Evolutionary conservation across 2,113 vertebrate genomes (phyloP), one percentile per base, ranked within the genome.

Genomic region (Crotalus helleri): DNA sequence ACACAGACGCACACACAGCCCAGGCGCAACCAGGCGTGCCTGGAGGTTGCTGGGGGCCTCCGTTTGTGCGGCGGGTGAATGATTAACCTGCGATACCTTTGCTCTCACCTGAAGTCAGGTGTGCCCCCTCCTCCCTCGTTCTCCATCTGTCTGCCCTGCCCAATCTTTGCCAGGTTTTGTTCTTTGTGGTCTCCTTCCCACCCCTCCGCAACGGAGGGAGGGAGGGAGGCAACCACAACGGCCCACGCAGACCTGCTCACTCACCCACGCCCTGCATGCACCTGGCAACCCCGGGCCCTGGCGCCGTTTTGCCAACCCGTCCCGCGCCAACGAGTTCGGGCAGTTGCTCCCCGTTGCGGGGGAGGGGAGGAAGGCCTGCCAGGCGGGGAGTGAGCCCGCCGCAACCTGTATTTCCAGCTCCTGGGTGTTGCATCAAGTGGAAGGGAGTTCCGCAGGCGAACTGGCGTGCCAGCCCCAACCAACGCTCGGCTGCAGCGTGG

Each of bases 141-240:
- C 87, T 87, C 61, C 44, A 86, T n/a, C 91, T 95, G 96, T 94
- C 94, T 94, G 23, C 85, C 85, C 10, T 39, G 6, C 39, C 74
- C 54, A 21, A 4, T 23, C 19, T 49, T 49, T 33, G 24, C 87
- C 59, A 44, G 2, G 1, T 26, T 8, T n/a, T 3, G 4, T 11
- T 49, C 55, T 15, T 9, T 26, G 21, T 49, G 49, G 59, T 17
- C 39, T 24, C 13, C 3, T 51, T 51, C 19, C 19, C n/a, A 17
- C 19, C 54, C 19, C 3, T 5, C 26, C 8, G 2, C 29, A 4
- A 49, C 7, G n/a, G n/a, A n/a, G n/a, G 49, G 49, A 49, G 44
- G 33, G 9, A 9, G 85, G 23, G 13, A 54, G 46, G 46, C 86
- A 0, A 4, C 86, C 51, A 53, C 26, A 7, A 12, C 5, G 13